Conservation (phyloP, 2,888 invertebrate species). For the Pseudanteris insignis region DNA sequence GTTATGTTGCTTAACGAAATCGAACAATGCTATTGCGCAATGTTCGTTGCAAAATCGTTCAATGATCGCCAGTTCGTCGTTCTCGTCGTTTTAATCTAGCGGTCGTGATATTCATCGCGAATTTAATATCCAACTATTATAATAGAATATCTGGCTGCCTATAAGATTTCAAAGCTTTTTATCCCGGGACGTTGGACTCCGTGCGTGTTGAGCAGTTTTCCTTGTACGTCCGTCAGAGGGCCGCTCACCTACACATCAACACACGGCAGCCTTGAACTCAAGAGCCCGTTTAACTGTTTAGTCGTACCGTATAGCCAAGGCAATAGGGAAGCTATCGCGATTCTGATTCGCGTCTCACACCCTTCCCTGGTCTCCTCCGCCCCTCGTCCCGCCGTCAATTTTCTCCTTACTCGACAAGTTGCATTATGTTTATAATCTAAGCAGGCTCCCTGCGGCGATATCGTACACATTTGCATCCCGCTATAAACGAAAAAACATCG, state of each 20-base stretch:
- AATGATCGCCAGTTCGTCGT: neutral
- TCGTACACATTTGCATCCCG: conserved; percentile 27
- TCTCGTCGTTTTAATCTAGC: conserved; percentile 9
- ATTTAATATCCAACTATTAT: conserved; percentile 15
- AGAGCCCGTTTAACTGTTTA: conserved; percentile 40
- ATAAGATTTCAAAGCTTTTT: conserved; percentile 34
- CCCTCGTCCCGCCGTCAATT: neutral
- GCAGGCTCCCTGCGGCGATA: conserved; percentile 19
- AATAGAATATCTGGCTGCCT: conserved; percentile 28
- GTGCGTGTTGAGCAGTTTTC: conserved; percentile 24
- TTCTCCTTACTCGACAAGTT: conserved; percentile 21
- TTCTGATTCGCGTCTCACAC: conserved; percentile 28
- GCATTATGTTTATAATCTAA: conserved; percentile 39
- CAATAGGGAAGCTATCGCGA: conserved; percentile 39
- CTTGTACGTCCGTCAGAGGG: conserved; percentile 28
- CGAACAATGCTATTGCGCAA: conserved; percentile 2
- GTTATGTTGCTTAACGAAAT: neutral
- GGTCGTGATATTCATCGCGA: conserved; percentile 16
- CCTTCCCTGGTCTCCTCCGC: conserved; percentile 1
- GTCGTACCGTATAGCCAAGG: conserved; percentile 25
- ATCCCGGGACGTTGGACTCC: conserved; percentile 30
- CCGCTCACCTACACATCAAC: conserved; percentile 30
- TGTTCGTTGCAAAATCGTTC: neutral
- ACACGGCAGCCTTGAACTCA: conserved; percentile 40
- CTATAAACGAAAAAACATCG: conserved; percentile 23